These are phyloP conservation scores for Meteorus cinctellus DNA, from an alignment of 2,888 invertebrate species.

Conservation along the genomic window DNA sequence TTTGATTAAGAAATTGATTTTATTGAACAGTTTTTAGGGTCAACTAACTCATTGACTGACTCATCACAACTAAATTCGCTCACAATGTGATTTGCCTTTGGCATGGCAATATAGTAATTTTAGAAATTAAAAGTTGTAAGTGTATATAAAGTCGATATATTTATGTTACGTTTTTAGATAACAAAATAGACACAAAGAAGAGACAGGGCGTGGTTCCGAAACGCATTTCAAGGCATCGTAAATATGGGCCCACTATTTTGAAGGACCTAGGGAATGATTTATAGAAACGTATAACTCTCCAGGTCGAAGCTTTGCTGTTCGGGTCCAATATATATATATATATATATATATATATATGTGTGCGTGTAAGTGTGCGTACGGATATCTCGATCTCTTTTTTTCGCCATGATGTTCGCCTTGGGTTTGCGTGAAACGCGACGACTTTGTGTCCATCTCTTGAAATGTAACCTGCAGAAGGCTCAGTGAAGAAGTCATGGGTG, in stretches of 20 bases:
- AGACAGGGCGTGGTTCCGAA: conserved; percentile 28
- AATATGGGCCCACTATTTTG: conserved; percentile 52
- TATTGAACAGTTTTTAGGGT: too few species aligned
- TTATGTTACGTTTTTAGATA: conserved; percentile 5
- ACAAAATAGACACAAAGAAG: conserved; percentile 58
- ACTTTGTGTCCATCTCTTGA: conserved; percentile 51
- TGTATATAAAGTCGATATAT: background rate
- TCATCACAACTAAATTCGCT: too few species aligned
- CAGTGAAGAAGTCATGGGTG: conserved; percentile 13
- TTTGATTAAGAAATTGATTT: too few species aligned
- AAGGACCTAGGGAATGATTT: conserved; percentile 64
- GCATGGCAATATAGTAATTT: too few species aligned
- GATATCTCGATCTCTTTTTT: background rate
- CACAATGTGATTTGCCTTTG: too few species aligned
- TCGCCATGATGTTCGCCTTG: conserved; percentile 19
- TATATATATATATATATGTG: background rate
- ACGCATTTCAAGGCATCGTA: conserved; percentile 44
- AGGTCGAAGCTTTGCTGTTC: conserved; percentile 48
- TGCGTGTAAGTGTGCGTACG: background rate
- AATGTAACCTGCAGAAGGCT: conserved; percentile 32
- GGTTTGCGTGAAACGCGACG: conserved; percentile 45
- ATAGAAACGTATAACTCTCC: conserved; percentile 70
- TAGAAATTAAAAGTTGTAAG: too few species aligned
- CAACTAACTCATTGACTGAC: too few species aligned
- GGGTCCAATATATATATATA: conserved; percentile 20